These are phyloP conservation scores for Vanacampus margaritifer DNA, from an alignment of 2,113 vertebrate species.

Conservation along the genomic window DNA sequence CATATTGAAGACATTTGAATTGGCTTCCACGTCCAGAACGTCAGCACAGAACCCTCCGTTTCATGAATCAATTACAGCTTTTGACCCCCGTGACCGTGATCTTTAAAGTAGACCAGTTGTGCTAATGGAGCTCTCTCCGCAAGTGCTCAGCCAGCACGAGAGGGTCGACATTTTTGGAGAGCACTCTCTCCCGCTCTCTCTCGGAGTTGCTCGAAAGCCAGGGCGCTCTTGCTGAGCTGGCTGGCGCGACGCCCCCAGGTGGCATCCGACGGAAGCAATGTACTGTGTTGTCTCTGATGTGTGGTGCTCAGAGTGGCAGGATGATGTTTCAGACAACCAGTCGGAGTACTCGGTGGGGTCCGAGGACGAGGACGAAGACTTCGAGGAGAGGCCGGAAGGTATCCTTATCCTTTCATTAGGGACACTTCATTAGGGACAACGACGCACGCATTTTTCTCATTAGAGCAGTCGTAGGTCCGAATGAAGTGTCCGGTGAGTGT, in stretches of 20 bases:
- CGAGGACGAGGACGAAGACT: conserved; percentile 98
- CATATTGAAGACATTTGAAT: not conserved
- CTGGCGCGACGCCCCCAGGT: conserved; percentile 55
- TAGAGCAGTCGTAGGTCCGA: not conserved
- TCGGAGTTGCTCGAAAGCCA: conserved; percentile 14
- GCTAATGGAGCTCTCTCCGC: conserved; percentile 12
- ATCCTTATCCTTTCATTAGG: conserved; percentile 30
- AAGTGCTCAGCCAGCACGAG: not conserved
- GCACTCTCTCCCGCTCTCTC: conserved; percentile 30
- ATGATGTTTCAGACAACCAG: conserved; percentile 97
- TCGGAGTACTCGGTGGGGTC: conserved; percentile 97
- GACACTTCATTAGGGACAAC: not conserved
- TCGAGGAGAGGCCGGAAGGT: conserved; percentile 96
- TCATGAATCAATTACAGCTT: conserved; percentile 20
- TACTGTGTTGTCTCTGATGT: conserved; percentile 71
- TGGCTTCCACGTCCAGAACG: not conserved
- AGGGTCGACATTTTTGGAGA: conserved; percentile 25
- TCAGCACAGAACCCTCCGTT: not conserved
- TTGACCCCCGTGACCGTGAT: conserved; percentile 17
- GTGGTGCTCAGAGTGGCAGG: conserved; percentile 90
- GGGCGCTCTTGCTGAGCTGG: conserved; percentile 8
- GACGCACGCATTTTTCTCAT: not conserved
- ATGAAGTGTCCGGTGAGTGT: not conserved
- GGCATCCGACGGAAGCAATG: conserved; percentile 65
- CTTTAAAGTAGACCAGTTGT: not conserved